phyloP scores from a whole-genome alignment of 2,113 vertebrate genomes.

The Gavialis gangeticus region DNA sequence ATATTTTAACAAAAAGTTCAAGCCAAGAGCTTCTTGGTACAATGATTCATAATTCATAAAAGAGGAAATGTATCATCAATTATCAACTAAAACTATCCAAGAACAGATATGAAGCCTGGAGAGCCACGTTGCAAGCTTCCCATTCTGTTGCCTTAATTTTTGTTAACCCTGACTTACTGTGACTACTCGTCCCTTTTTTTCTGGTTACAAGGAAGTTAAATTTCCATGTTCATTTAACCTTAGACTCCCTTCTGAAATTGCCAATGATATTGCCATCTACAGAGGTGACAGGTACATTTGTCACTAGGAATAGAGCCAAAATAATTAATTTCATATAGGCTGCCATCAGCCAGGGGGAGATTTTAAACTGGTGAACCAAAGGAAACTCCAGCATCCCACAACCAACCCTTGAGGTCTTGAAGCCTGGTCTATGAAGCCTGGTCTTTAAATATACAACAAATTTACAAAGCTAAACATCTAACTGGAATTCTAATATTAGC shows the following conservation, averaged over 20 bases:
- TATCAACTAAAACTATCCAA: background rate
- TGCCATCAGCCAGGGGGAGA: background rate
- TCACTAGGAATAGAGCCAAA: background rate
- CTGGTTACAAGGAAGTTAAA: background rate
- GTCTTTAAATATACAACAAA: background rate
- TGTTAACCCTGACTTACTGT: background rate
- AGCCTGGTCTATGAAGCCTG: background rate
- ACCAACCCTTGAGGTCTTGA: background rate
- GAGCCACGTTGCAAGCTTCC: background rate
- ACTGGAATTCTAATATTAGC: background rate
- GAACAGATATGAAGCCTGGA: background rate
- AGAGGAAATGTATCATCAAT: background rate
- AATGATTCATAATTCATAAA: background rate
- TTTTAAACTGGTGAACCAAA: background rate
- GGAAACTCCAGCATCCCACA: background rate
- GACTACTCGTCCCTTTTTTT: background rate
- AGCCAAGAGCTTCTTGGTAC: background rate
- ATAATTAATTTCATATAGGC: background rate
- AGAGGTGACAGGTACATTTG: background rate
- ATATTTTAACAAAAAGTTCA: background rate
- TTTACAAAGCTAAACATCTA: background rate
- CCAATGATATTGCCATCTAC: rapidly evolving
- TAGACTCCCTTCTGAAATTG: background rate
- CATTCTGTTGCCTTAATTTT: background rate
- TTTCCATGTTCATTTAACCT: background rate